Base-by-base conservation (phyloP, 2,888 invertebrate genomes). In the Galeruca laticollis region DNA sequence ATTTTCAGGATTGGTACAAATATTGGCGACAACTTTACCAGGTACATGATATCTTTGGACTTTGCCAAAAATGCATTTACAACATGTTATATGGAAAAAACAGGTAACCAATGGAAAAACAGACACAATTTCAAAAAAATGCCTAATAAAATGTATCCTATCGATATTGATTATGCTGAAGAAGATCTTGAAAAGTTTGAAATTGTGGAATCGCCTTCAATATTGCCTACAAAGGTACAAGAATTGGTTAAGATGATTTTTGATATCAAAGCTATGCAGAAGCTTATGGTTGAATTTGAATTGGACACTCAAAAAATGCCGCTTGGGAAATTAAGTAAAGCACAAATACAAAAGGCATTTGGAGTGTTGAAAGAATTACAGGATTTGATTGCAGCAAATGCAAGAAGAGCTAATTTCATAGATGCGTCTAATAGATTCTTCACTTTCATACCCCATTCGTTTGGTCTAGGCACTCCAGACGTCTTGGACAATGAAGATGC, bases 231-330 rank as follows among this genome's bases (percentile, higher is more conserved):
- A 79, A 88, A 94, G 0, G 91, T 99, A 0, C 97, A 98, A 84
- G 90, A 93, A 70, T 86, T 99, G 4, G 89, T 99, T 18, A 88
- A 90, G 70, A 88, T 94, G 76, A 93, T 99, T 70, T 99, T 99
- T 85, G 96, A 99, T 84, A 90, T 98, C 0, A 90, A 94, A 69
- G 87, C 88, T 8, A 99, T 99, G 98, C 97, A 97, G 83, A 91
- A 91, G 82, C 93, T 95, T 0, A 91, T 99, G 90, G 84, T 94
- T 82, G 97, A 98, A 83, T 98, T 97, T 86, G 97, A 99, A 88
- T 87, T 99, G 76, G 99, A 99, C 84, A 90, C 95, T 78, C 96
- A 97, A 73, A 98, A 99, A 86, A 98, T 99, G 99, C 99, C 99
- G 0, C 87, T 99, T 9, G 99, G 99, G 18, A 99, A 99, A 86